Conservation (phyloP, 23 tunicate genomes). For the Corella eumyota region DNA sequence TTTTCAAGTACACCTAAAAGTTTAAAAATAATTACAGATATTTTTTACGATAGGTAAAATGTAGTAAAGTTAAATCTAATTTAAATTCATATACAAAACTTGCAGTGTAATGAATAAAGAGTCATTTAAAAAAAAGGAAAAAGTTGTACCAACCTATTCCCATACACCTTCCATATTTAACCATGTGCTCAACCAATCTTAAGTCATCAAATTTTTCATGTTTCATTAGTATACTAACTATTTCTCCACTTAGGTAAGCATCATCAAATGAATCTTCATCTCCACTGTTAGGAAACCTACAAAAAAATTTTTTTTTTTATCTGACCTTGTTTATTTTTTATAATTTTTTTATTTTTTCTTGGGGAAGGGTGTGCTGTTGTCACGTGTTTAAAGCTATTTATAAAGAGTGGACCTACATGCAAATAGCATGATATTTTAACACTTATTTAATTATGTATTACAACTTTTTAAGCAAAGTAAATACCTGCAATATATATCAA, state of each 20-base stretch:
- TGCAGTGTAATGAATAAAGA: background rate
- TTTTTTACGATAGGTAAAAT: background rate
- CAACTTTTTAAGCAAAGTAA: background rate
- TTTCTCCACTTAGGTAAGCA: constrained; percentile 90
- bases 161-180: constrained; percentile 78
- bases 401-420: no score
- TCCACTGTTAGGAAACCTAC: constrained; percentile 46
- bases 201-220: constrained; percentile 74
- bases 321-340: no score
- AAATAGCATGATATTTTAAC: background rate
- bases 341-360: constrained; percentile 1
- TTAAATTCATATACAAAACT: background rate
- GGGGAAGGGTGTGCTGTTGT: no score
- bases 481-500: constrained; percentile 74
- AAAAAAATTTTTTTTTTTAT: background rate
- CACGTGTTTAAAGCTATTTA: no score
- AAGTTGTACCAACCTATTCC: constrained; percentile 50
- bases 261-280: constrained; percentile 78
- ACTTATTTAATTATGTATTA: background rate
- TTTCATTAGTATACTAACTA: constrained; percentile 88
- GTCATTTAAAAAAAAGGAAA: background rate
- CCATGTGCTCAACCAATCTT: constrained; percentile 76
- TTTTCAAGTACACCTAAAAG: constrained; percentile 77
- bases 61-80: background rate
- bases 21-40: background rate